Evolutionary conservation across 2,888 invertebrate species (phyloP), one percentile per base, ranked within the genome.

Genomic region (Temnothorax ravouxi): DNA sequence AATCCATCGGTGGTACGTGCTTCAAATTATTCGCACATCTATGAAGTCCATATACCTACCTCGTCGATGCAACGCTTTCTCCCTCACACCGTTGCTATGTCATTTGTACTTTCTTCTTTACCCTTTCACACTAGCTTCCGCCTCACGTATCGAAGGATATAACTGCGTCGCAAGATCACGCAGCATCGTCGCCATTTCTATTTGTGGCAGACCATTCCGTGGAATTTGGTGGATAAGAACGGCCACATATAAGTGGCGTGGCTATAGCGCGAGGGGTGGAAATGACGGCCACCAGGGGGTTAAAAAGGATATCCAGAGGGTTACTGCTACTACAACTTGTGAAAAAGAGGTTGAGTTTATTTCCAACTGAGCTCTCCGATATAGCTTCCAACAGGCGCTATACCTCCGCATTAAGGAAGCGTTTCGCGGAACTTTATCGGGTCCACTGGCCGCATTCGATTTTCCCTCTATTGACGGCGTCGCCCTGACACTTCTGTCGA

Each of bases 351-450:
- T 69, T n/a, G 59, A 56, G 89, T 92, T 90, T 91, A 90, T 90
- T 92, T 80, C 38, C 88, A 83, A 72, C 85, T 83, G 80, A 64
- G 41, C 81, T 88, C 47, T 47, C 84, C 84, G 85, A 85, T 87
- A 91, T 91, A 91, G 91, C 90, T 92, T 88, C 74, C 83, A 90
- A 84, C 72, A 85, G 34, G 66, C 79, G 85, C 84, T 90, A 88
- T 88, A 91, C 89, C 88, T 88, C 80, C 84, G 89, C 89, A 92
- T 93, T 92, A 92, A 91, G 90, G 86, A 90, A 91, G 87, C 89
- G 88, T 91, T 89, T 86, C 88, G 83, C 83, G 84, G 83, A 87
- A 88, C 87, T 90, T 91, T 91, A 90, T 88, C 88, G 90, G 79
- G 81, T 82, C 85, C 84, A 80, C 72, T 69, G 84, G 84, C 72